Conservation (phyloP, 1,140 invertebrate genomes). For the Paralvinella palmiformis region DNA sequence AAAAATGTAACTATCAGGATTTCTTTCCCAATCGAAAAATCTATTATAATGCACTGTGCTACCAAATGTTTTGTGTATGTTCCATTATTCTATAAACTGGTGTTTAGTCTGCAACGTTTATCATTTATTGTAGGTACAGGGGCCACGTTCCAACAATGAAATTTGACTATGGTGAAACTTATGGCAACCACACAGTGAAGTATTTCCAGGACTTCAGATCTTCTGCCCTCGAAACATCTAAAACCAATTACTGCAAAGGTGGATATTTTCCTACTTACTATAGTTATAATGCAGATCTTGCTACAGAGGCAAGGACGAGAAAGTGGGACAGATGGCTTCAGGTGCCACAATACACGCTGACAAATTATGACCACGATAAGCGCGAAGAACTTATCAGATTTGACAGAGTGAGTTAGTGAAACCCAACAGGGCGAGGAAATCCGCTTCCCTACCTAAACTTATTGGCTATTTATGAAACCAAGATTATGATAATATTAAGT, state of each 20-base stretch:
- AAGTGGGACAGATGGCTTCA: constrained; percentile 40
- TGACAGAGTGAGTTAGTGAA: constrained; percentile 23
- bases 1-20: too few species aligned
- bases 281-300: constrained; percentile 45
- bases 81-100: too few species aligned
- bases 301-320: constrained; percentile 39
- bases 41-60: too few species aligned
- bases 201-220: constrained; percentile 51
- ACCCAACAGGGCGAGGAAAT: too few species aligned
- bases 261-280: constrained; percentile 49
- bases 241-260: constrained; percentile 39
- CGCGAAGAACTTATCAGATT: constrained; percentile 40
- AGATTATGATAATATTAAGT: too few species aligned
- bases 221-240: constrained; percentile 41
- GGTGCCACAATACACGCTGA: constrained; percentile 42
- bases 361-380: constrained; percentile 46
- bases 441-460: too few species aligned
- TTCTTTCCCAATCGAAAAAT: too few species aligned
- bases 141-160: constrained; percentile 50
- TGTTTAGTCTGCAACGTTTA: too few species aligned
- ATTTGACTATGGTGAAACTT: constrained; percentile 52
- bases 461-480: too few species aligned
- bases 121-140: constrained; percentile 37
- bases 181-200: constrained; percentile 47
- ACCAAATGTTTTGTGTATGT: too few species aligned